A percentile compares a stretch with the other conserved stretches of the same genome.
phyloP scores from a whole-genome alignment of 2,888 invertebrate genomes.

The Eupithecia inturbata region DNA sequence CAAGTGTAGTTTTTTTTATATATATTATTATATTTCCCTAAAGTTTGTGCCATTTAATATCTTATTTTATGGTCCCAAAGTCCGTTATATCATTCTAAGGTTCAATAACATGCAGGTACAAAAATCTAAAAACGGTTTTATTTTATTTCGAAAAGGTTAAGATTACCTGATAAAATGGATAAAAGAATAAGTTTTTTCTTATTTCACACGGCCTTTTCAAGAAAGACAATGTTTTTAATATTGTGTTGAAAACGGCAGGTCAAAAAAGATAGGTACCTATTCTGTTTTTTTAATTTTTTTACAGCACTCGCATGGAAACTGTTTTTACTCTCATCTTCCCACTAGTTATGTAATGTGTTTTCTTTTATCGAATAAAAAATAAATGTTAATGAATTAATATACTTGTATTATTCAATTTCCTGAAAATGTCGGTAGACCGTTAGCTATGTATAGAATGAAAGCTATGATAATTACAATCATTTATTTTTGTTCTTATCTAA shows the following conservation, averaged over 20 bases:
- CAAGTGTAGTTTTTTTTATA: too few relatives aligned
- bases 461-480: too few relatives aligned
- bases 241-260: not conserved
- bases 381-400: not conserved
- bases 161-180: not conserved
- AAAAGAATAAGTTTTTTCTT: too few relatives aligned
- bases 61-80: not conserved
- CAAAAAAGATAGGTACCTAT: not conserved
- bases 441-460: too few relatives aligned
- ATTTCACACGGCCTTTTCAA: not conserved
- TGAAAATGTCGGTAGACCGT: too few relatives aligned
- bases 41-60: not conserved
- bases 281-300: conserved; percentile 1
- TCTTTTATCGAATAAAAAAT: not conserved
- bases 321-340: not conserved
- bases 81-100: too few relatives aligned
- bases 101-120: too few relatives aligned
- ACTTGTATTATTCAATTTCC: not conserved
- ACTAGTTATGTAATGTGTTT: conserved; percentile 1
- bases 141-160: not conserved
- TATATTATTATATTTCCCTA: too few relatives aligned
- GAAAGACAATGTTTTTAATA: not conserved
- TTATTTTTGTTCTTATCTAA: too few relatives aligned
- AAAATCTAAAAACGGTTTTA: not conserved
- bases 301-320: not conserved